Base-by-base conservation (phyloP, 1,140 invertebrate genomes). In the honey bee (Apis mellifera) region DNA sequence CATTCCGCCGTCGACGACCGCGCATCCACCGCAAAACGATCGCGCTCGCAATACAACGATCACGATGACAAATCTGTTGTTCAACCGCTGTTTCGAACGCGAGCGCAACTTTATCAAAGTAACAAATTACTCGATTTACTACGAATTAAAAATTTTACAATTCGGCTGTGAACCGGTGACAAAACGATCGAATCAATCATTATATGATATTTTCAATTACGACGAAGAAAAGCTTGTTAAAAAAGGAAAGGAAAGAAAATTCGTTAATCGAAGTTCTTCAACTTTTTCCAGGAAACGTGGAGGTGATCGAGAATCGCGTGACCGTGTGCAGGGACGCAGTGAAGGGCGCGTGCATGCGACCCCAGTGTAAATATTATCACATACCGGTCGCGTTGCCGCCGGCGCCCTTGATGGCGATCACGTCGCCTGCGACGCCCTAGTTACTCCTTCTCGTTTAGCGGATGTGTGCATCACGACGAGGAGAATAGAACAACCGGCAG, bases 341-440 rank as follows among this genome's bases (percentile, higher is more conserved):
- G 91, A 98, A 97, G 93, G 97, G 97, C 92, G 96, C 97, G 94
- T 98, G 98, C 95, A 95, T 96, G 91, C 97, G 97, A 93, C 96
- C 97, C 93, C 96, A 97, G 94, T 98, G 98, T 96, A 98, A 98
- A 96, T 98, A 97, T 96, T 98, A 98, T 96, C 97, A 98, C 95
- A 97, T 98, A 95, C 97, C 97, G 90, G 96, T 97, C 94, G 95
- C 95, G 90, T 95, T 97, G 95, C 97, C 97, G 90, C 97, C 97
- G 90, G 97, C 97, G 86, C 94, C 95, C 82, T 93, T 95, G 90
- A 95, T 95, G 94, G 95, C 94, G 92, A 94, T 95, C 93, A 92
- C 94, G 89, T 92, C 93, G 89, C 90, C 94, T 90, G 95, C 90
- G 85, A 92, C 91, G 84, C 89, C 92, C 82, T 93, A 93, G 90